Evolutionary conservation across 1,140 invertebrate species (phyloP), one percentile per base, ranked within the genome.

Genomic region (Papilio dardanus): DNA sequence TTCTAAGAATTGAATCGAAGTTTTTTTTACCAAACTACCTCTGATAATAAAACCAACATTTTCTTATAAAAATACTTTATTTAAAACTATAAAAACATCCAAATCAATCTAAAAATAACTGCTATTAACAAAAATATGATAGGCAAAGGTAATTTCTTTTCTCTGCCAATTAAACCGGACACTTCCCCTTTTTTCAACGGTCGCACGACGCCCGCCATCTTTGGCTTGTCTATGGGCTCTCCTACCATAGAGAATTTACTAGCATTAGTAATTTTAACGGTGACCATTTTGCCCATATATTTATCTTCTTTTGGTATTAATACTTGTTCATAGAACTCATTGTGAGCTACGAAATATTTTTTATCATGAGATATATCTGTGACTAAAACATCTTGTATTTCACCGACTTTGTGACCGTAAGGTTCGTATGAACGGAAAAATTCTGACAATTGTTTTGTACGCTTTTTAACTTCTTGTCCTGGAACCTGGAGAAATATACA

Each of bases 321-420:
- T 5, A 99, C 96, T 94, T 99, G 99, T 90, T 99, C 98, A 89
- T 99, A 99, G 86, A 94, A 97, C 88, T 99, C 98, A 92, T 99
- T 99, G 92, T 99, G 99, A 0, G 96, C 98, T 3, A 99, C 99
- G 88, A 96, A 99, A 92, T 98, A 96, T 50, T 96, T 94, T 83
- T 97, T 97, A 89, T 99, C 99, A 86, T 99, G 96, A 0, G 99
- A 98, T 65, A 97, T 90, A 93, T 99, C 99, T 0, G 99, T 99
- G 0, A 99, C 97, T 0, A 99, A 90, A 1, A 99, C 97, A 12
- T 96, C 94, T 76, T 99, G 96, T 7, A 95, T 87, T 79, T 97
- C 88, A 1, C 98, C 97, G 2, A 98, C 86, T 89, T 96, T 95
- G 77, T 96, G 94, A 0, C 94, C 94, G 87, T 99, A 99, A 0